phyloP scores from a whole-genome alignment of 1,140 invertebrate species.

The Carcinoscorpius rotundicauda region DNA sequence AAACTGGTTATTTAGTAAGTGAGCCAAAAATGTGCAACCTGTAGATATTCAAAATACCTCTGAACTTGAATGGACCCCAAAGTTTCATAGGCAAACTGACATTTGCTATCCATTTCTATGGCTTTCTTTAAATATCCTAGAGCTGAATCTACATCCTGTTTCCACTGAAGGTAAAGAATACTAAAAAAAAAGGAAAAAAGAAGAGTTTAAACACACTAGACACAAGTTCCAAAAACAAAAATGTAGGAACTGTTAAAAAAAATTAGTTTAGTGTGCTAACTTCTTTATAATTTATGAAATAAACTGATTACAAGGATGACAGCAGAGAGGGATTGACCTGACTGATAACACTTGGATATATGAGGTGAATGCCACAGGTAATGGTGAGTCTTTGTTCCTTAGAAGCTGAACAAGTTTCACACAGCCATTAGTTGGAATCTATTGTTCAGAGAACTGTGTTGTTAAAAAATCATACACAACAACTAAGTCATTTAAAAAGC shows the following conservation, averaged over 20 bases:
- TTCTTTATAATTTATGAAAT: too few species aligned
- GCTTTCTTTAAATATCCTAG: conserved; percentile 46
- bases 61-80: conserved; percentile 87
- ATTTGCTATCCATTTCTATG: conserved; percentile 75
- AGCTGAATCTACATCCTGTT: conserved; percentile 61
- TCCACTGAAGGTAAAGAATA: conserved; percentile 67
- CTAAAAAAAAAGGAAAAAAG: conserved; percentile 28
- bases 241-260: not conserved
- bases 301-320: too few species aligned
- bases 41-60: conserved; percentile 43
- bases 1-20: not conserved
- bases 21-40: not conserved
- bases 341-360: too few species aligned
- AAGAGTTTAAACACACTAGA: not conserved
- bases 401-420: too few species aligned
- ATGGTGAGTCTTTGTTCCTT: too few species aligned
- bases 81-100: conserved; percentile 89
- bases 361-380: too few species aligned
- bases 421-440: too few species aligned
- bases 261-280: too few species aligned
- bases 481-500: too few species aligned
- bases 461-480: too few species aligned
- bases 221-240: conserved; percentile 1
- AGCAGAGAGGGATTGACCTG: too few species aligned
- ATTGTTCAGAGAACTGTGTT: too few species aligned